Conservation (phyloP, 2,888 invertebrate species). For the Metacarcinus magister region DNA sequence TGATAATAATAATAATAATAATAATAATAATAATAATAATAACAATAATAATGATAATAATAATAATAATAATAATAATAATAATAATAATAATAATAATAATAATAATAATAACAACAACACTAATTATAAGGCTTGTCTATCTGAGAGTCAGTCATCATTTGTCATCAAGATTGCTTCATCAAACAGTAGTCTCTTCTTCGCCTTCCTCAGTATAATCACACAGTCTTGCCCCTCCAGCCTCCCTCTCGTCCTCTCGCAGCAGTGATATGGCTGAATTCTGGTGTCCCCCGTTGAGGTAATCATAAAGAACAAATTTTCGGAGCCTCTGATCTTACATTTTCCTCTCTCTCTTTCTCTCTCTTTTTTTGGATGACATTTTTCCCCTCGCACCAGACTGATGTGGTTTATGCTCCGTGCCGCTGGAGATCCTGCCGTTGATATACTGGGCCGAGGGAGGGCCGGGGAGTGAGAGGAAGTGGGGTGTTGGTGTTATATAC, state of each 20-base stretch:
- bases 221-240: not conserved
- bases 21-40: not conserved
- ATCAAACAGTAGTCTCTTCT: not conserved
- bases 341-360: not conserved
- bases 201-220: not conserved
- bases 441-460: conserved; percentile 35
- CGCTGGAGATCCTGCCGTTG: conserved; percentile 47
- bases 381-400: conserved; percentile 34
- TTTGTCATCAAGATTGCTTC: not conserved
- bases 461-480: conserved; percentile 54
- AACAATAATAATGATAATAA: not conserved
- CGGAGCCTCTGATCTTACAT: conserved; percentile 33
- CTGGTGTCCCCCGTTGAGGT: not conserved
- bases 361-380: not conserved
- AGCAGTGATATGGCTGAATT: not conserved
- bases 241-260: not conserved
- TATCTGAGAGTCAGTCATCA: not conserved
- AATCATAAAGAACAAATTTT: conserved; percentile 20
- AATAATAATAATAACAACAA: not conserved
- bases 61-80: not conserved
- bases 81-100: not conserved
- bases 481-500: conserved; percentile 29
- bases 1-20: not conserved
- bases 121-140: not conserved
- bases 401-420: conserved; percentile 53